phyloP scores from a whole-genome alignment of 2,113 vertebrate genomes.

The Clarias gariepinus region DNA sequence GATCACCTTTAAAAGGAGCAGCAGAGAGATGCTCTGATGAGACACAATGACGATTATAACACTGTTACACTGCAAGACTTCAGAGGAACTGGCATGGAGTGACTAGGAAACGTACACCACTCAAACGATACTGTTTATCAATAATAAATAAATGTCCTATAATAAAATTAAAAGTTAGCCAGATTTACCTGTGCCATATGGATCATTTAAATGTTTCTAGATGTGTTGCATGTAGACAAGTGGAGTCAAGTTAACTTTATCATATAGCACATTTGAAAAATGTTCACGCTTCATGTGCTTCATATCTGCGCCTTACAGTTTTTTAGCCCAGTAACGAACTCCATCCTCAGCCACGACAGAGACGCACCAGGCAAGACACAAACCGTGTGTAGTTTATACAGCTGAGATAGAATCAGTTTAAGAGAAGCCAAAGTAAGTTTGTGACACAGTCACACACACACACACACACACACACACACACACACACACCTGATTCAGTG shows the following conservation, averaged over 20 bases:
- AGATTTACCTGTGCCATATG: neutral
- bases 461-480: neutral
- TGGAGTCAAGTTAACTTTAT: too few species aligned
- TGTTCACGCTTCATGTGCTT: neutral
- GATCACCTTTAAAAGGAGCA: neutral
- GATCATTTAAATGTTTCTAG: neutral
- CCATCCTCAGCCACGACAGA: neutral
- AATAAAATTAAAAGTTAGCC: neutral
- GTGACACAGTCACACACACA: neutral
- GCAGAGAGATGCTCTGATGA: neutral
- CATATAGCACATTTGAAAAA: too few species aligned
- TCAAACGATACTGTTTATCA: slow-evolving; percentile 18
- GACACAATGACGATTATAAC: neutral
- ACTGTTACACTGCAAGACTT: neutral
- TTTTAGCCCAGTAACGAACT: neutral
- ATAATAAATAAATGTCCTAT: slow-evolving; percentile 1
- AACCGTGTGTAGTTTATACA: neutral
- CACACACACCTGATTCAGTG: slow-evolving; percentile 77
- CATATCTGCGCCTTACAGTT: neutral
- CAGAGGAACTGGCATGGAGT: neutral
- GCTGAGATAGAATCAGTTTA: neutral
- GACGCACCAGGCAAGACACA: neutral
- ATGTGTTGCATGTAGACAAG: neutral
- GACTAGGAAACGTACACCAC: slow-evolving; percentile 17
- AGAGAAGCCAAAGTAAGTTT: neutral